phyloP scores from a whole-genome alignment of 2,888 invertebrate species.

The Pteria penguin region DNA sequence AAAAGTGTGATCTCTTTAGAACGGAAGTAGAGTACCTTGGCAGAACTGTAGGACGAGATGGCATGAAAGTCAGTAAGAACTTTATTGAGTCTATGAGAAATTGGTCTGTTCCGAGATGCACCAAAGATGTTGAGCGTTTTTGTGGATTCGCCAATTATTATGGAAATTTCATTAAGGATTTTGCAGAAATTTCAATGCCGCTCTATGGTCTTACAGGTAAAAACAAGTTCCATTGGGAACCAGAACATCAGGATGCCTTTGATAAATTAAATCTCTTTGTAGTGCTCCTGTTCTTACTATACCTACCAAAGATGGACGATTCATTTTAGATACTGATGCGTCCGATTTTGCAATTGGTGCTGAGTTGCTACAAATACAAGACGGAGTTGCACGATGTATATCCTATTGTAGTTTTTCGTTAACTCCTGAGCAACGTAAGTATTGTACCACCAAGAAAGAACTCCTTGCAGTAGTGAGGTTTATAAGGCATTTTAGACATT shows the following conservation, averaged over 20 bases:
- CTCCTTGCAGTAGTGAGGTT: no score
- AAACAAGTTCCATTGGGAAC: neutral
- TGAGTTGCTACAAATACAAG: slow-evolving; percentile 8
- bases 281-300: neutral
- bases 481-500: no score
- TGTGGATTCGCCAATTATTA: slow-evolving; percentile 26
- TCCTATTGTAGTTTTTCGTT: neutral
- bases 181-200: slow-evolving; percentile 16
- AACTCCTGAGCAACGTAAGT: no score
- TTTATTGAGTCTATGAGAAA: neutral
- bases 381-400: slow-evolving; percentile 11
- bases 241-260: neutral
- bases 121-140: neutral
- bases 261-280: neutral
- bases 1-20: no score
- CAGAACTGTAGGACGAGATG: neutral
- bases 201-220: slow-evolving; percentile 16
- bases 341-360: slow-evolving; percentile 5
- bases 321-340: slow-evolving; percentile 16
- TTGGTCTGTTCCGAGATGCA: neutral
- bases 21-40: slow-evolving; percentile 3
- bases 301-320: neutral
- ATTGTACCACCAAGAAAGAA: slow-evolving; percentile 20
- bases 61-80: neutral
- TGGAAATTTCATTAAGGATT: slow-evolving; percentile 9